Evolutionary conservation across 1,140 invertebrate species (phyloP).

Genomic region (Plutomurus gul): DNA sequence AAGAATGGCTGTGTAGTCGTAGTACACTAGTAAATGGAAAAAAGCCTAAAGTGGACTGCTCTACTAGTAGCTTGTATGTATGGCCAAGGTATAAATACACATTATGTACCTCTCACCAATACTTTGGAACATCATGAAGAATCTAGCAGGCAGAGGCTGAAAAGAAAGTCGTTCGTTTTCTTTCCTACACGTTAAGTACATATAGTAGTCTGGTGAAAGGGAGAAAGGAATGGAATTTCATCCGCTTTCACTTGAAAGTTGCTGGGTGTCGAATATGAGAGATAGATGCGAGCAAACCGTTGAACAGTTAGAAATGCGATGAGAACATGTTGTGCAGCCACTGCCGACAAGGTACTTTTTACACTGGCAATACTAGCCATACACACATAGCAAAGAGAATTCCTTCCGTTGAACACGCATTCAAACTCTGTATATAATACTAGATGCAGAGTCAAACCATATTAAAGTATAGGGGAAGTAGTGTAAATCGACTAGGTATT

Average conservation of each 20-base stretch:
- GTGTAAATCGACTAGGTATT: too few relatives aligned
- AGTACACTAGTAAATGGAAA: too few relatives aligned
- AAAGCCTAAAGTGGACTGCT: too few relatives aligned
- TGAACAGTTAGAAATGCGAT: neutral
- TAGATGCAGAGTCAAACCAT: too few relatives aligned
- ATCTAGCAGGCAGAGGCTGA: neutral
- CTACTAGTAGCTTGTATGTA: too few relatives aligned
- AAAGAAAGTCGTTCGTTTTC: neutral
- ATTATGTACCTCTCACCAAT: too few relatives aligned
- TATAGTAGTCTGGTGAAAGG: conserved; percentile 3
- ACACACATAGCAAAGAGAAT: neutral
- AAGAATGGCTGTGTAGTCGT: too few relatives aligned
- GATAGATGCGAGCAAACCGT: conserved; percentile 3
- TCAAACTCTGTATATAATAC: neutral
- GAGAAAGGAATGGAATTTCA: conserved; percentile 24
- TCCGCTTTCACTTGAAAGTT: conserved; percentile 21
- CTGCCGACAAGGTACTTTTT: neutral
- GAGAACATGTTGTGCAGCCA: neutral
- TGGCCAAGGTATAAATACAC: too few relatives aligned
- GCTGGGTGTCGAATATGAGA: conserved; percentile 26
- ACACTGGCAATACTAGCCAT: neutral
- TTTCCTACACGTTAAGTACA: neutral
- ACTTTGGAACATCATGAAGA: too few relatives aligned
- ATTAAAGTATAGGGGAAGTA: too few relatives aligned
- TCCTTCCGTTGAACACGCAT: too few relatives aligned